Evolutionary conservation across 2,888 invertebrate genomes (phyloP), one percentile per base, ranked within the genome.

Genomic region (Ctenicera cuprea): DNA sequence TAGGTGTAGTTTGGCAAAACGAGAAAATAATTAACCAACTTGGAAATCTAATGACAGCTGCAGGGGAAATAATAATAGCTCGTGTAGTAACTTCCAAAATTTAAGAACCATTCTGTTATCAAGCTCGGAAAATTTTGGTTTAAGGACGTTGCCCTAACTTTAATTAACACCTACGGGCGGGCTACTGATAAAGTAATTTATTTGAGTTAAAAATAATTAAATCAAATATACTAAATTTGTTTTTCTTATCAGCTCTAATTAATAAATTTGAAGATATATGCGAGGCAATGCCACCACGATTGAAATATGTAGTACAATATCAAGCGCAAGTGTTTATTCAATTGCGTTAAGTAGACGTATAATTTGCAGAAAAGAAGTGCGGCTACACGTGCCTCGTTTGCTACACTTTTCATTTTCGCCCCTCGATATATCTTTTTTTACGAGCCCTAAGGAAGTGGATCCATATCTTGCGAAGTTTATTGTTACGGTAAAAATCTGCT

Each of bases 1-100:
- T 20, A 48, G 20, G 48, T 48, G 48, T 11, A 48, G 16, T 48
- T 48, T 20, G 14, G 41, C 41, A 18, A 38, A 62, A 62, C 62
- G 62, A 43, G 62, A 41, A 62, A 41, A 41, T 43, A 62, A 62
- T 62, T 41, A 62, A 43, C 43, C 16, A 26, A 43, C 2, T 43
- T 41, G 22, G 41, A 5, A 62, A 62, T 14, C 2, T 16, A 18
- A 30, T 16, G 37, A 37, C 37, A 37, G 12, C 37, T 14, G 11
- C 7, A 7, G 37, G 37, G 59, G 33, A 11, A 52, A n/a, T 11
- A 16, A 14, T 33, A 33, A 33, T 33, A 9, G 33, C 33, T 33
- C 5, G 26, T 2, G 26, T 5, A 9, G 33, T 9, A 33, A 33
- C 33, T 33, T 50, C 20, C 1, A 50, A 50, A 18, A 50, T 50